phyloP scores from a whole-genome alignment of 2,888 invertebrate species.

The Stenodema calcarata region DNA sequence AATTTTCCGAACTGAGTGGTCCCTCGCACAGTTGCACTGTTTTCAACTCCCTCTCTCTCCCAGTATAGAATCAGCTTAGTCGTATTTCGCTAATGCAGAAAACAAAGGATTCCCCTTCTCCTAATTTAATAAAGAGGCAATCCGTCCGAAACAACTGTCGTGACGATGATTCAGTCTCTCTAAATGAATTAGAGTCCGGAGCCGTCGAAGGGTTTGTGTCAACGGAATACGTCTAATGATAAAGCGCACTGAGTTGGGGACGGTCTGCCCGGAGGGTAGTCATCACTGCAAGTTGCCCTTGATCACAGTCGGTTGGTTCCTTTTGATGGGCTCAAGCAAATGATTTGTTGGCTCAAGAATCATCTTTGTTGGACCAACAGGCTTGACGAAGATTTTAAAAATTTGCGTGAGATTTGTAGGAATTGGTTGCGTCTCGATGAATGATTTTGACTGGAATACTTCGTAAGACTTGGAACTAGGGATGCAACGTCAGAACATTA shows the following conservation, averaged over 20 bases:
- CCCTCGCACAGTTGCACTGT: background rate
- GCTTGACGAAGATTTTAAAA: no score
- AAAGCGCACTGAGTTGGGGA: constrained; percentile 6
- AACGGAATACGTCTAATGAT: constrained; percentile 6
- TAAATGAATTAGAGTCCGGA: constrained; percentile 27
- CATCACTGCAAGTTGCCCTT: background rate
- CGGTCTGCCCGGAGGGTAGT: background rate
- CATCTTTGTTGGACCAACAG: no score
- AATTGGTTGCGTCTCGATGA: no score
- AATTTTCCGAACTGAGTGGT: background rate
- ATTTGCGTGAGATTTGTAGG: no score
- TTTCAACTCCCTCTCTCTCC: background rate
- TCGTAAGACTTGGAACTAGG: no score
- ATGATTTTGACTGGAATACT: no score
- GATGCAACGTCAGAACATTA: no score
- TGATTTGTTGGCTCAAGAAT: background rate
- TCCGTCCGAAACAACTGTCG: constrained; percentile 43
- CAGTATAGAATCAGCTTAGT: background rate
- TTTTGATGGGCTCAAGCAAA: background rate
- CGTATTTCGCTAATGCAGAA: background rate
- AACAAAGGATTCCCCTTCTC: background rate
- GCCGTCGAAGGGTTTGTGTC: constrained; percentile 20
- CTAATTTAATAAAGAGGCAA: constrained; percentile 20
- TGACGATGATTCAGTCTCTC: constrained; percentile 32
- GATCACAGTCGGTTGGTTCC: background rate